phyloP scores from a whole-genome alignment of 2,113 vertebrate species.

The Centropus unirufus region DNA sequence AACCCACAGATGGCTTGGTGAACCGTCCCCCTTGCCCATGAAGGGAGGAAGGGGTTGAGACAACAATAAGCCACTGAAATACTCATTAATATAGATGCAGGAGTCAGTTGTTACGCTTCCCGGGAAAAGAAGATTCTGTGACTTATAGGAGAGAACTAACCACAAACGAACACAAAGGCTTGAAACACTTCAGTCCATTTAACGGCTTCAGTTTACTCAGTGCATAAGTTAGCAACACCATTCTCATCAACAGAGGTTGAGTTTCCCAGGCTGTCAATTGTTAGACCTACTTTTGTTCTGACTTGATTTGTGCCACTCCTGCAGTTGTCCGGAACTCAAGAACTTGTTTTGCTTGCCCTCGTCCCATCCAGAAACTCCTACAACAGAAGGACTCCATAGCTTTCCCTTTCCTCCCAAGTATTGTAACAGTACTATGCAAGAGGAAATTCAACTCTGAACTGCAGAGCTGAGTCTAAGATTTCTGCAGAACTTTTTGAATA shows the following conservation, averaged over 20 bases:
- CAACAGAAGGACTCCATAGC: background rate
- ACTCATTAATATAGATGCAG: background rate
- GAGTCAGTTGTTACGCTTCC: background rate
- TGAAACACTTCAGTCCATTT: background rate
- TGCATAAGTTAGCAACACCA: background rate
- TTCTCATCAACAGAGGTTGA: background rate
- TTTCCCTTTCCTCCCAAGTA: background rate
- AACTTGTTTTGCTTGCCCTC: background rate
- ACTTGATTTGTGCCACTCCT: background rate
- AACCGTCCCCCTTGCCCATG: background rate
- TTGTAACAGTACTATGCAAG: accelerated
- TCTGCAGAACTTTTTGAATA: background rate
- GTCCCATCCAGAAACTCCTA: background rate
- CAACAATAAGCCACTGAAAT: background rate
- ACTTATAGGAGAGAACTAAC: background rate
- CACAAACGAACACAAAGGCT: background rate
- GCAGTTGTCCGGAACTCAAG: background rate
- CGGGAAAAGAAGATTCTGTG: background rate
- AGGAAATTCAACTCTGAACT: background rate
- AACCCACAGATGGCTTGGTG: background rate
- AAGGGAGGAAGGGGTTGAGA: background rate
- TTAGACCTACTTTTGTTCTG: background rate
- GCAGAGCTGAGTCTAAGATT: background rate
- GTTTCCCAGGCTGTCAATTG: background rate
- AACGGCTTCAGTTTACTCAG: background rate